These are phyloP conservation scores for Trichacis sp. DNA, from an alignment of 2,888 invertebrate genomes.

Conservation along the genomic window DNA sequence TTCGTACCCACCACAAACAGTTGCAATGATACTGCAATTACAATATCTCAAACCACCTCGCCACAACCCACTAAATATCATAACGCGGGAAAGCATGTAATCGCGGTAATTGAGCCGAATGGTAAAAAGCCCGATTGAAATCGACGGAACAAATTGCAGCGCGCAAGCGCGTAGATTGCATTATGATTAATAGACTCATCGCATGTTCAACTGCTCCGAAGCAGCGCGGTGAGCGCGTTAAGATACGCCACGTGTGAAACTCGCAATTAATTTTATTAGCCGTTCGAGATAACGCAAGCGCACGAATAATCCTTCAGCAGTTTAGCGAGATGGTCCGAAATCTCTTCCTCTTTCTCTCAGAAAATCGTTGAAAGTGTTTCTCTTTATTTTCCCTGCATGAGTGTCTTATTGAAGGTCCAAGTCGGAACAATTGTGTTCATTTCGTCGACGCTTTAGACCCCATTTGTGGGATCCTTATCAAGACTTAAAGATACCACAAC, in stretches of 20 bases:
- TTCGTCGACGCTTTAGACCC: too few species aligned
- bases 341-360: too few species aligned
- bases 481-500: too few species aligned
- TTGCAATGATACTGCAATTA: not conserved
- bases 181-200: slow-evolving; percentile 41
- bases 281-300: slow-evolving; percentile 25
- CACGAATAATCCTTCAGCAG: too few species aligned
- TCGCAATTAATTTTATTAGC: slow-evolving; percentile 37
- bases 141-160: slow-evolving; percentile 32
- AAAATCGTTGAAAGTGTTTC: too few species aligned
- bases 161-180: slow-evolving; percentile 22
- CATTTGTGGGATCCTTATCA: too few species aligned
- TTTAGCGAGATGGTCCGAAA: too few species aligned
- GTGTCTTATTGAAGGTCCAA: too few species aligned
- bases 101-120: slow-evolving; percentile 30
- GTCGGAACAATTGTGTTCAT: too few species aligned
- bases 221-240: slow-evolving; percentile 4
- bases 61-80: slow-evolving; percentile 3
- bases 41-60: not conserved
- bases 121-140: slow-evolving; percentile 34
- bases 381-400: too few species aligned
- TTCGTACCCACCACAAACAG: too few species aligned
- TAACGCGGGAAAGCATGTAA: slow-evolving; percentile 19
- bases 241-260: slow-evolving; percentile 32
- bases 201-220: slow-evolving; percentile 30